These are phyloP conservation scores for Leptura quadrifasciata DNA, from an alignment of 2,888 invertebrate genomes.

Conservation along the genomic window DNA sequence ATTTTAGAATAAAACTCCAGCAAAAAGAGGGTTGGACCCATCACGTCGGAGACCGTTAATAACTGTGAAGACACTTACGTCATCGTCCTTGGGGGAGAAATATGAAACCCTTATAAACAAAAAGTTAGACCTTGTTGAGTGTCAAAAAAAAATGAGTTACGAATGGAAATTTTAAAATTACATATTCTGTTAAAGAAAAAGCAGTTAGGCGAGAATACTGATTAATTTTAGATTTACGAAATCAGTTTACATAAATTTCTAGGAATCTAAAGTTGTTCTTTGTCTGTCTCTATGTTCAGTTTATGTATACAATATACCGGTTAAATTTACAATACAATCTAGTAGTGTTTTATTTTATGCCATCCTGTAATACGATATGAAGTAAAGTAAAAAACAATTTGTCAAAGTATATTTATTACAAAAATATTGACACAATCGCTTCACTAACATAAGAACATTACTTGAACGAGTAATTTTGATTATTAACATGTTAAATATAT, in stretches of 20 bases:
- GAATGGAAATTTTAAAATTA: background rate
- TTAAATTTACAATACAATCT: background rate
- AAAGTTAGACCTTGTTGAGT: background rate
- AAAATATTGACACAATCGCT: background rate
- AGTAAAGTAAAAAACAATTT: background rate
- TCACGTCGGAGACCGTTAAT: background rate
- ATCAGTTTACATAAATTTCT: background rate
- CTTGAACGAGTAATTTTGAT: background rate
- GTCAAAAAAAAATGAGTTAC: background rate
- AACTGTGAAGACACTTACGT: background rate
- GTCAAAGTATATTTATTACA: background rate
- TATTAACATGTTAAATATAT: background rate
- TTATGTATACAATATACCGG: background rate
- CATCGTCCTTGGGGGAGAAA: background rate
- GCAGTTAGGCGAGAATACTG: background rate
- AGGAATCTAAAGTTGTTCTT: background rate
- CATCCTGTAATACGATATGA: background rate
- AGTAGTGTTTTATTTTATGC: background rate
- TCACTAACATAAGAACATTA: background rate
- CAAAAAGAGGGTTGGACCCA: background rate
- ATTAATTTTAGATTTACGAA: background rate
- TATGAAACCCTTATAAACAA: conserved; percentile 1
- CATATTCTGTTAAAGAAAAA: background rate
- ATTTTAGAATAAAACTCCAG: background rate
- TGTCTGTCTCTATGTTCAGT: background rate